Conservation (phyloP, 2,113 vertebrate species). For the Myotis yumanensis region DNA sequence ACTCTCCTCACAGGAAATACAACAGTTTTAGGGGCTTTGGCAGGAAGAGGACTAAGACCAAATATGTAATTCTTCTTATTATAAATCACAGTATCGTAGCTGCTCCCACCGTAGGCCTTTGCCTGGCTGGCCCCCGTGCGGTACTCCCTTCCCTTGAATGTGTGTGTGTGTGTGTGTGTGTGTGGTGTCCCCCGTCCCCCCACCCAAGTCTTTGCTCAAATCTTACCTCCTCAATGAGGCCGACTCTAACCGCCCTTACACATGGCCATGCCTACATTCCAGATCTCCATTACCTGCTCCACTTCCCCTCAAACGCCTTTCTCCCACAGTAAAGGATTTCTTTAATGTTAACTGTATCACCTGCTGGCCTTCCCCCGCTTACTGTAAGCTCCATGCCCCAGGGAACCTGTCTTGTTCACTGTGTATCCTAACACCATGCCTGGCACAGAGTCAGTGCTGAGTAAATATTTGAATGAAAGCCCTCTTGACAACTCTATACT, state of each 20-base stretch:
- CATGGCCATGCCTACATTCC: background rate
- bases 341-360: no score
- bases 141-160: background rate
- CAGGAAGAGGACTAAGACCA: background rate
- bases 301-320: background rate
- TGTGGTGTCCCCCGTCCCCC: background rate
- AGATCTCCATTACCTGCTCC: background rate
- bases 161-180: background rate
- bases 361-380: background rate
- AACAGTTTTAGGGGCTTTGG: background rate
- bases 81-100: background rate
- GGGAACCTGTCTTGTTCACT: background rate
- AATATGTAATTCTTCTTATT: background rate
- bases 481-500: background rate
- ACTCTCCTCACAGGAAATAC: background rate
- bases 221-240: background rate
- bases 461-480: background rate
- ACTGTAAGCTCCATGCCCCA: accelerated
- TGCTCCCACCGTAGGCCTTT: accelerated
- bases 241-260: background rate
- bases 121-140: background rate
- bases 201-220: background rate
- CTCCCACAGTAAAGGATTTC: background rate
- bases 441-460: background rate
- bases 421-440: background rate